Evolutionary conservation across 2,888 invertebrate genomes (phyloP).

Genomic region (Tetranychus truncatus): DNA sequence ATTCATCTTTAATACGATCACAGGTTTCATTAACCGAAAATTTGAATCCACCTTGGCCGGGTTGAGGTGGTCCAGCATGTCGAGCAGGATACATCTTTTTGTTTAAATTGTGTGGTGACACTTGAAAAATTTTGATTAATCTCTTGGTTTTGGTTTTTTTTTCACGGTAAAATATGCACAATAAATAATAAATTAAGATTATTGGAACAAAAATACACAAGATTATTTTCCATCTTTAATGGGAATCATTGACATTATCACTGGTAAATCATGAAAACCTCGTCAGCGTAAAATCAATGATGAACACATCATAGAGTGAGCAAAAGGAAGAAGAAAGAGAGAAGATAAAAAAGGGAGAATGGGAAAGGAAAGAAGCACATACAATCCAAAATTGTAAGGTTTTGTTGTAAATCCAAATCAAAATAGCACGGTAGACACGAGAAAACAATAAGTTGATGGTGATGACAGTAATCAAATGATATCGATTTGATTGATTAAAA

Average conservation of each 20-base stretch:
- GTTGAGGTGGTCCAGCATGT: conserved; percentile 12
- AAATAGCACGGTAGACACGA: too few species aligned
- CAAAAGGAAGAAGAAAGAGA: not conserved
- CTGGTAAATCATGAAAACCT: too few species aligned
- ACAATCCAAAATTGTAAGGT: too few species aligned
- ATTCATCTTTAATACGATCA: conserved; percentile 87
- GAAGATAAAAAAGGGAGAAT: not conserved
- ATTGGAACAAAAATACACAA: not conserved
- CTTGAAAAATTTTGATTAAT: not conserved
- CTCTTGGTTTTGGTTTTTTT: not conserved
- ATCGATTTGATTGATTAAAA: not conserved
- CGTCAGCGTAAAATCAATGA: not conserved
- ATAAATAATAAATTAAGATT: not conserved
- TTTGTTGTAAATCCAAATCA: not conserved
- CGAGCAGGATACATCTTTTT: not conserved
- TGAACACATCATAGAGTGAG: not conserved
- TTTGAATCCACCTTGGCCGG: conserved; percentile 51
- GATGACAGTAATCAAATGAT: not conserved
- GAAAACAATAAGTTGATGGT: too few species aligned
- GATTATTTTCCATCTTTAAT: not conserved
- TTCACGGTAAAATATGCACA: not conserved
- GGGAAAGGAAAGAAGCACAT: not conserved
- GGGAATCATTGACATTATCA: not conserved
- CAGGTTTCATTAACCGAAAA: conserved; percentile 81
- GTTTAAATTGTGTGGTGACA: not conserved